Base-by-base conservation (phyloP, 2,113 vertebrate genomes). In the Merops nubicus region DNA sequence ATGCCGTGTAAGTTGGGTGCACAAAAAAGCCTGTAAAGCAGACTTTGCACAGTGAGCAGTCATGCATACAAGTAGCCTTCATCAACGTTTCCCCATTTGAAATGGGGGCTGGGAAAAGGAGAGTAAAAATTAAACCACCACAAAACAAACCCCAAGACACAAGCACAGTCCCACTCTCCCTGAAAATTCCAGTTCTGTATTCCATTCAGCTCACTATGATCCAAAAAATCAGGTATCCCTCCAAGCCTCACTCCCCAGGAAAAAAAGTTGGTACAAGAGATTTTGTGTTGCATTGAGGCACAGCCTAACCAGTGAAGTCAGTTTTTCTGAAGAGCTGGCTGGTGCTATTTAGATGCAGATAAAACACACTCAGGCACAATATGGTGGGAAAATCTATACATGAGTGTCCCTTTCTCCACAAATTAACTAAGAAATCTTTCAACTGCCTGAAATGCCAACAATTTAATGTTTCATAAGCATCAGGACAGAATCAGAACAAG, bases 401-500 rank as follows among this genome's bases (percentile, higher is more conserved):
- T 4, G 43, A 15, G 26, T 20, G 31, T 26, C 53, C 48, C 31
- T 34, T 75, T 92, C 69, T 82, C 60, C 73, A 74, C 57, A 84
- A 38, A 93, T 68, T 69, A 94, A 93, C 63, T 91, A 70, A 92
- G 34, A 64, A 93, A 96, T 69, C 96, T 89, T 93, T 75, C 45
- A 84, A 38, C 45, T 50, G 29, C 87, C 91, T 86, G 89, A 94
- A 97, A 96, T 60, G 60, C 72, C 79, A 97, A 95, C 51, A 82
- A 87, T 96, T 96, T 97, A 96, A 96, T 96, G 80, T 96, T 96
- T 96, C 73, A 53, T 83, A 93, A 65, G 65, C 65, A 69, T 29
- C 91, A 97, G 75, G 97, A 97, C 95, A 97, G 80, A 97, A 94
- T 48, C 53, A 89, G 83, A 97, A 93, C 93, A 85, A 82, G 85